A percentile compares a stretch with the other conserved stretches of the same genome.
Conservation (phyloP, 2,888 invertebrate species). For the Acanthacorydalis orientalis region DNA sequence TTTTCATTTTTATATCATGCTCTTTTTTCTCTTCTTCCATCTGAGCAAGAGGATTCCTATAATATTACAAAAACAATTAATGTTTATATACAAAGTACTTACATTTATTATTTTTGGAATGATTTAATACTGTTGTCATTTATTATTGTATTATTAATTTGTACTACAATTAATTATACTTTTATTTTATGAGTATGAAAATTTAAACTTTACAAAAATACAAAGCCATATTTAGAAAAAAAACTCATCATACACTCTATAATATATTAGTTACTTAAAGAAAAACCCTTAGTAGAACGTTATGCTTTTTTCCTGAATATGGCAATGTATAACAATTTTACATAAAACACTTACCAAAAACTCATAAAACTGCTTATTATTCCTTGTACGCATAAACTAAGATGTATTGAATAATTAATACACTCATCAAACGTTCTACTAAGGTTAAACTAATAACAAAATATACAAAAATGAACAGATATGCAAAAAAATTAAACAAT, state of each 20-base stretch:
- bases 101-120: not conserved
- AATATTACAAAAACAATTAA: slow-evolving; percentile 19
- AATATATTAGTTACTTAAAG: not conserved
- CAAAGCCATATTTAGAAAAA: slow-evolving; percentile 5
- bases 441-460: slow-evolving; percentile 5
- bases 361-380: slow-evolving; percentile 79
- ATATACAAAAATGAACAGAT: not conserved
- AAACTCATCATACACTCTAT: not conserved
- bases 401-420: slow-evolving; percentile 40
- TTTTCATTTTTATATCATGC: slow-evolving; percentile 93
- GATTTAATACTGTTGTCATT: not conserved
- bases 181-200: not conserved
- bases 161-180: not conserved
- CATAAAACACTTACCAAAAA: slow-evolving; percentile 56
- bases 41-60: slow-evolving; percentile 91
- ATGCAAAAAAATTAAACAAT: too few relatives aligned
- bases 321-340: not conserved
- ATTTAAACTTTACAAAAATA: not conserved
- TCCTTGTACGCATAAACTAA: slow-evolving; percentile 72
- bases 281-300: slow-evolving; percentile 7
- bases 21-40: slow-evolving; percentile 97
- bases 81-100: slow-evolving; percentile 1
- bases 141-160: not conserved
- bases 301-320: slow-evolving; percentile 3
- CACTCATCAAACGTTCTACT: slow-evolving; percentile 19